Percentiles rank a stretch among this genome's conserved stretches.
Conservation (phyloP, 2,797 vertebrate genomes). For the Malacoraja senta region DNA sequence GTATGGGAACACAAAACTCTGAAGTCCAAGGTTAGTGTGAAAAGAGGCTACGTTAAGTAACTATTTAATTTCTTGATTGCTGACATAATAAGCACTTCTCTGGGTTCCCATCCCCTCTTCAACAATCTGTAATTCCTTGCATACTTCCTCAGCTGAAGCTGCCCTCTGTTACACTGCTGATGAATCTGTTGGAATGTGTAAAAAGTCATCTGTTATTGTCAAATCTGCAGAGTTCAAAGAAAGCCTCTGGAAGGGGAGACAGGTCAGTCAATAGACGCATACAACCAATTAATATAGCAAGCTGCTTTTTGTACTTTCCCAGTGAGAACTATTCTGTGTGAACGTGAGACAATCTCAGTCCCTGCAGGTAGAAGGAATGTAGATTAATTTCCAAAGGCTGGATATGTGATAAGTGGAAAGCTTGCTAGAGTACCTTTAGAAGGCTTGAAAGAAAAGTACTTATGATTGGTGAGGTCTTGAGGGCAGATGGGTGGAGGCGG, state of each 20-base stretch:
- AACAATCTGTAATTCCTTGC: neutral
- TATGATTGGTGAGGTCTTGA: no score
- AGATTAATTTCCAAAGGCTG: neutral
- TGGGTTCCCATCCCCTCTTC: neutral
- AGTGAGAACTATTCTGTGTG: neutral
- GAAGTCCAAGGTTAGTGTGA: neutral
- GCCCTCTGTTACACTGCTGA: neutral
- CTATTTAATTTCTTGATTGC: neutral
- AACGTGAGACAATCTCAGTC: neutral
- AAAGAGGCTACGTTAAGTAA: neutral
- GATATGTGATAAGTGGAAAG: neutral
- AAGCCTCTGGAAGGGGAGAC: neutral
- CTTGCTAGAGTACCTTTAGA: neutral
- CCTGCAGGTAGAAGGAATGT: neutral
- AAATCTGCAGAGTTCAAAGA: neutral
- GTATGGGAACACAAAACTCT: neutral
- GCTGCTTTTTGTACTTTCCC: neutral
- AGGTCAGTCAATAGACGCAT: neutral
- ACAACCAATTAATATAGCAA: neutral
- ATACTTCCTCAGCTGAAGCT: neutral
- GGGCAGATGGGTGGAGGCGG: no score
- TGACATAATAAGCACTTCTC: no score
- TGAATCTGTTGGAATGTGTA: neutral
- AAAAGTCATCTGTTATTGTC: neutral
- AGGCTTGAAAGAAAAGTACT: neutral